Evolutionary conservation across 1,140 invertebrate genomes (phyloP).

Genomic region (Calephelis nemesis): DNA sequence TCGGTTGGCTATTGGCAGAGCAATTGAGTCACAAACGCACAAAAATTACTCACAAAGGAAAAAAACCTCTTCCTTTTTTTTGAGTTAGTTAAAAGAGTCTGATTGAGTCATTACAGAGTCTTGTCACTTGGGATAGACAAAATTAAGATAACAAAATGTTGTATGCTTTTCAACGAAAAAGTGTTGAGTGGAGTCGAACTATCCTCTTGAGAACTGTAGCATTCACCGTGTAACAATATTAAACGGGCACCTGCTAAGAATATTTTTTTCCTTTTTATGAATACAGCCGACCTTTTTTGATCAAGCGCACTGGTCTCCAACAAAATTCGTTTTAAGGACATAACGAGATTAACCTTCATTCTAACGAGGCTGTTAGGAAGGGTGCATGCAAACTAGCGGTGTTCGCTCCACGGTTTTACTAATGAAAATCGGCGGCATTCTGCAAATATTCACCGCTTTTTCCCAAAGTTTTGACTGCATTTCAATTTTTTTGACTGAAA

Average conservation of each 20-base stretch:
- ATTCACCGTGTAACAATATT: conserved; percentile 7
- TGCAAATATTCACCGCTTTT: too few species aligned
- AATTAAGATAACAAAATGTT: not conserved
- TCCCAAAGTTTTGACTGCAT: too few species aligned
- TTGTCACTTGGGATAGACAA: not conserved
- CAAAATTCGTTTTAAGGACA: conserved; percentile 29
- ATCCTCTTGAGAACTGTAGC: not conserved
- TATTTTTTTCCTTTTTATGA: conserved; percentile 32
- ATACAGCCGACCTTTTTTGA: conserved; percentile 33
- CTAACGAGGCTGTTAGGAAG: conserved; percentile 26
- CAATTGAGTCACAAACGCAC: too few species aligned
- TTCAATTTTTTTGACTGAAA: too few species aligned
- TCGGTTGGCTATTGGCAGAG: too few species aligned
- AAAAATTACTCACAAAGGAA: too few species aligned
- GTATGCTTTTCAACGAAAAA: too few species aligned
- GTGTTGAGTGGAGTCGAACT: not conserved
- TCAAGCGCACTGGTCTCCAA: conserved; percentile 20
- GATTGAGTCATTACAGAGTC: too few species aligned
- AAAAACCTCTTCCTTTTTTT: too few species aligned
- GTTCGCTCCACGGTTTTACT: not conserved
- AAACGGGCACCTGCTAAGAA: conserved; percentile 28
- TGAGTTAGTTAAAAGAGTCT: too few species aligned
- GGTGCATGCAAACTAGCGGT: conserved; percentile 12
- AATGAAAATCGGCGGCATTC: not conserved
- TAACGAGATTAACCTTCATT: conserved; percentile 38